Conservation (phyloP, 2,888 invertebrate genomes). For the Poecilus cupreus region DNA sequence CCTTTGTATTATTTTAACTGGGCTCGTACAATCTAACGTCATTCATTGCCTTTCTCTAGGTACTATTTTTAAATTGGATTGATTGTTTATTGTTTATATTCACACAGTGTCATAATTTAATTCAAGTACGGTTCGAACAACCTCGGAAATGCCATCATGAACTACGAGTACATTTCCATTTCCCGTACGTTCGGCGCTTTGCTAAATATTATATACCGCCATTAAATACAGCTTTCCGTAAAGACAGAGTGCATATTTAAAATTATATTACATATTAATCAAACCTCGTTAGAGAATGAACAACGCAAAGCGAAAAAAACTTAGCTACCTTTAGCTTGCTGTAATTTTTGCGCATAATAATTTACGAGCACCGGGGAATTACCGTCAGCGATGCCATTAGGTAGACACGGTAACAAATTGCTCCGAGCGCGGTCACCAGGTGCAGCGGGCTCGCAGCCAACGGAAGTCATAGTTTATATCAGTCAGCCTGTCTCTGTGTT, state of each 20-base stretch:
- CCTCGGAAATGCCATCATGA: background rate
- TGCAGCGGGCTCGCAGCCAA: constrained; percentile 45
- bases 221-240: background rate
- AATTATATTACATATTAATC: background rate
- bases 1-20: too few species aligned
- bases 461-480: constrained; percentile 48
- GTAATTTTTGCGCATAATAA: constrained; percentile 49
- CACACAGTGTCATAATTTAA: too few species aligned
- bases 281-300: background rate
- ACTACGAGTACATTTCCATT: too few species aligned
- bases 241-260: background rate
- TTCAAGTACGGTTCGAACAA: background rate
- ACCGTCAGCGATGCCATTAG: constrained; percentile 47
- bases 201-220: background rate
- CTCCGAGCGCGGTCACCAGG: constrained; percentile 46
- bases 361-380: constrained; percentile 34
- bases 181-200: background rate
- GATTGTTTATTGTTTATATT: too few species aligned
- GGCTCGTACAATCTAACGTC: too few species aligned
- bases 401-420: constrained; percentile 52
- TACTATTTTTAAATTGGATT: too few species aligned
- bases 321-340: background rate
- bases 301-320: constrained; percentile 1
- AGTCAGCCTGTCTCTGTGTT: constrained; percentile 2
- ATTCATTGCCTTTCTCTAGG: too few species aligned